Conservation (phyloP, 2,113 vertebrate genomes). For the Phasianus colchicus region DNA sequence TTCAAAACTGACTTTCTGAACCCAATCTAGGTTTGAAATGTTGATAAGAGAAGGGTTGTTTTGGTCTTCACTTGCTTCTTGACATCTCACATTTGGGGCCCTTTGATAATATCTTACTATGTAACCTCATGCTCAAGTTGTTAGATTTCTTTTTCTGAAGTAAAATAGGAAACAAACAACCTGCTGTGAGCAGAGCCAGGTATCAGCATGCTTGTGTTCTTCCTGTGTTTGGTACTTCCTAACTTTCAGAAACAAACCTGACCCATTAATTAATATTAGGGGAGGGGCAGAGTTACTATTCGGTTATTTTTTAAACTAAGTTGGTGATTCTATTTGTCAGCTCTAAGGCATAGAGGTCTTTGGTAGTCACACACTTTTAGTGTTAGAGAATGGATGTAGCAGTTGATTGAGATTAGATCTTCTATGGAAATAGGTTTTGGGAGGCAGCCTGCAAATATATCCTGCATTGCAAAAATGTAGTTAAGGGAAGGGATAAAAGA, state of each 20-base stretch:
- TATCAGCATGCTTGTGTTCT: background rate
- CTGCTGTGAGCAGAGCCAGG: background rate
- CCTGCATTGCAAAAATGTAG: background rate
- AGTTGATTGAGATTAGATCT: background rate
- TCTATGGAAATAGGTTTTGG: background rate
- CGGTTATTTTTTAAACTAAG: background rate
- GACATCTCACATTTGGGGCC: background rate
- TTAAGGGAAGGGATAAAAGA: background rate
- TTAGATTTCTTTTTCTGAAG: background rate
- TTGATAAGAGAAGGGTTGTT: background rate
- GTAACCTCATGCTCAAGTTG: background rate
- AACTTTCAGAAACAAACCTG: background rate
- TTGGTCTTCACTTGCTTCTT: background rate
- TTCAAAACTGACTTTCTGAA: background rate
- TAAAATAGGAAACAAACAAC: background rate
- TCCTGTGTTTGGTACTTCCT: background rate
- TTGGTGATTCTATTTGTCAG: background rate
- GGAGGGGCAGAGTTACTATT: too few relatives aligned
- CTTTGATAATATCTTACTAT: background rate
- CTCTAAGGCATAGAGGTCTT: background rate
- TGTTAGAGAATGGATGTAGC: background rate
- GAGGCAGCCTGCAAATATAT: background rate
- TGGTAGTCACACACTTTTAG: background rate
- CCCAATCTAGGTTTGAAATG: background rate
- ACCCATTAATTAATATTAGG: background rate